A percentile compares a stretch with the other conserved stretches of the same genome.
Conservation (phyloP, 2,113 vertebrate genomes). For the Rhinolophus sinicus region DNA sequence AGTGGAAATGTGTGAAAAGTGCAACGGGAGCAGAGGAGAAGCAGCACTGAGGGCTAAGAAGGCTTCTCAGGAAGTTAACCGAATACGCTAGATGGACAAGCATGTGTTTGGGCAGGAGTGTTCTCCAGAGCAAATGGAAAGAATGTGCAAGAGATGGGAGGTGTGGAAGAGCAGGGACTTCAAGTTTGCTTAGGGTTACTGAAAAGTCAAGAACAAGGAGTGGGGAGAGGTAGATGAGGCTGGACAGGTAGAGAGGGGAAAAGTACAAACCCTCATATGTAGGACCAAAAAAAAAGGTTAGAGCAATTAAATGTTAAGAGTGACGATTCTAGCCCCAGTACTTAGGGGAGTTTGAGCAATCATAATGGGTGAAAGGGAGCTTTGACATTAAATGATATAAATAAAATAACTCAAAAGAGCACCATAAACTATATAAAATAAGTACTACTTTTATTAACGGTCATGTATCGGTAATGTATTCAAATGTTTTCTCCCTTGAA, state of each 20-base stretch:
- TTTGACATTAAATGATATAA: background rate
- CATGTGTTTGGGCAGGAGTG: rapidly evolving
- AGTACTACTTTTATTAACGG: background rate
- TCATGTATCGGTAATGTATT: background rate
- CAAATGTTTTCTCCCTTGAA: conserved; percentile 24
- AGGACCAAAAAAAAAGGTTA: background rate
- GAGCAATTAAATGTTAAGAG: background rate
- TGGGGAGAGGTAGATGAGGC: background rate
- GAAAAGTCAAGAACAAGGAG: background rate
- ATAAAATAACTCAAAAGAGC: background rate
- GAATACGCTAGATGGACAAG: background rate
- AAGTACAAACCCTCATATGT: background rate
- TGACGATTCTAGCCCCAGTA: background rate
- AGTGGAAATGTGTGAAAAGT: background rate
- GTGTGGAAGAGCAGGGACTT: background rate
- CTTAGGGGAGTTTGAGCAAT: background rate
- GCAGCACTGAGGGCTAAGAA: background rate
- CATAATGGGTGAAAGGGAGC: background rate
- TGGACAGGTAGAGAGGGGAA: background rate
- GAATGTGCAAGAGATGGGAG: background rate
- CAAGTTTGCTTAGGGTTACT: background rate
- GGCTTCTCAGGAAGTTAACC: background rate
- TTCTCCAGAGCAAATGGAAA: rapidly evolving
- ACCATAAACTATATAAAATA: background rate
- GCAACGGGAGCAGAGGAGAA: background rate